phyloP scores from a whole-genome alignment of 2,797 vertebrate species.

The Acrossocheilus wenchowensis region DNA sequence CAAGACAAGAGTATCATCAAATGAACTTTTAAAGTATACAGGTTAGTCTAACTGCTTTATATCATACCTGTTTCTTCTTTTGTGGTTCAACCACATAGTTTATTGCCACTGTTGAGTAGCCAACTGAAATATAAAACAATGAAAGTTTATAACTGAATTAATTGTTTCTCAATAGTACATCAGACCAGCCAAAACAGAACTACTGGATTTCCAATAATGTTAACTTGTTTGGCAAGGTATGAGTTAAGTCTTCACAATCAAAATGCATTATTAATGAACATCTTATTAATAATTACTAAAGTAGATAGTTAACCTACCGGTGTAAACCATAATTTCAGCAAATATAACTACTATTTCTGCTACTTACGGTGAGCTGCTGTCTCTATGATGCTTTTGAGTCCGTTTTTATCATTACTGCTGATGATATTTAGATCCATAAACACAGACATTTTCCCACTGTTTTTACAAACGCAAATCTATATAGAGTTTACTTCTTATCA shows the following conservation, averaged over 20 bases:
- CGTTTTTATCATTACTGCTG: constrained; percentile 60
- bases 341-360: background rate
- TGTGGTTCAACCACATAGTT: constrained; percentile 74
- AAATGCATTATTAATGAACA: background rate
- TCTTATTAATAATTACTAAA: background rate
- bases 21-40: background rate
- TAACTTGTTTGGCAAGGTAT: background rate
- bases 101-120: constrained; percentile 79
- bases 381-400: constrained; percentile 67
- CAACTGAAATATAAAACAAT: constrained; percentile 68
- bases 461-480: background rate
- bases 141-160: background rate
- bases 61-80: constrained; percentile 72
- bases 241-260: background rate
- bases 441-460: constrained; percentile 68
- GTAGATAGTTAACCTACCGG: background rate
- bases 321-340: background rate
- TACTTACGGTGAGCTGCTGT: constrained; percentile 80
- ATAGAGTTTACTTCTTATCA: background rate
- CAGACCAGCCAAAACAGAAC: background rate
- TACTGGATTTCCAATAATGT: background rate
- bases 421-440: constrained; percentile 79
- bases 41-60: background rate
- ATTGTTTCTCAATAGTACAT: background rate
- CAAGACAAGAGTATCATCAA: constrained; percentile 13